Evolutionary conservation across 2,888 invertebrate genomes (phyloP).

Genomic region (Eilema griseolum): DNA sequence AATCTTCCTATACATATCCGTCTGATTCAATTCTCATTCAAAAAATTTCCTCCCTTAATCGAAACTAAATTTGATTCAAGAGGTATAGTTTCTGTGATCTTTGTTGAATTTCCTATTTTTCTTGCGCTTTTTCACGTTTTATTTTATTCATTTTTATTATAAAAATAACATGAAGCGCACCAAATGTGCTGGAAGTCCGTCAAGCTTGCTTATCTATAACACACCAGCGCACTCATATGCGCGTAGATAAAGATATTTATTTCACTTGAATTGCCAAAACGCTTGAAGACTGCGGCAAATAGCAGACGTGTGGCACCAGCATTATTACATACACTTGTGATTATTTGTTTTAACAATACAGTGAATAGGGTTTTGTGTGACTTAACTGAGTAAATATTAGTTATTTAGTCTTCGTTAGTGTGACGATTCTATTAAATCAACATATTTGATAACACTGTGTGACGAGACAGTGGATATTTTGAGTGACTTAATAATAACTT

Average conservation of each 20-base stretch:
- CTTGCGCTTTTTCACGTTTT: not conserved
- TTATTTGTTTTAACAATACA: slow-evolving; percentile 10
- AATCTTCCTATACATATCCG: too few relatives aligned
- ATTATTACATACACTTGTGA: slow-evolving; percentile 6
- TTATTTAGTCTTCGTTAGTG: not conserved
- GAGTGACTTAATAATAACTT: not conserved
- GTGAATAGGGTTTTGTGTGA: slow-evolving; percentile 9
- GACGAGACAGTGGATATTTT: not conserved
- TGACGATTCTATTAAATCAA: not conserved
- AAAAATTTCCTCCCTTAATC: too few relatives aligned
- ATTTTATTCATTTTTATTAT: not conserved
- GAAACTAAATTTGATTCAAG: too few relatives aligned
- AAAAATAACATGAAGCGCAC: not conserved
- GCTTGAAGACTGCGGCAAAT: not conserved
- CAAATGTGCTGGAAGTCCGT: not conserved
- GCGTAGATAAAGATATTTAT: not conserved
- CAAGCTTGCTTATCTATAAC: not conserved
- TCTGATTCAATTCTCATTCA: too few relatives aligned
- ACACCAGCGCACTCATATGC: not conserved
- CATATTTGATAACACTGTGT: not conserved
- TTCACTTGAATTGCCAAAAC: not conserved
- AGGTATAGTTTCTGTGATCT: not conserved
- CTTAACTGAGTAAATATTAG: slow-evolving; percentile 10
- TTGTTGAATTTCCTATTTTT: not conserved
- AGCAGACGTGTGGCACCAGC: not conserved